Evolutionary conservation across 2,797 vertebrate genomes (phyloP).

Genomic region (Sebastes paucispinis): DNA sequence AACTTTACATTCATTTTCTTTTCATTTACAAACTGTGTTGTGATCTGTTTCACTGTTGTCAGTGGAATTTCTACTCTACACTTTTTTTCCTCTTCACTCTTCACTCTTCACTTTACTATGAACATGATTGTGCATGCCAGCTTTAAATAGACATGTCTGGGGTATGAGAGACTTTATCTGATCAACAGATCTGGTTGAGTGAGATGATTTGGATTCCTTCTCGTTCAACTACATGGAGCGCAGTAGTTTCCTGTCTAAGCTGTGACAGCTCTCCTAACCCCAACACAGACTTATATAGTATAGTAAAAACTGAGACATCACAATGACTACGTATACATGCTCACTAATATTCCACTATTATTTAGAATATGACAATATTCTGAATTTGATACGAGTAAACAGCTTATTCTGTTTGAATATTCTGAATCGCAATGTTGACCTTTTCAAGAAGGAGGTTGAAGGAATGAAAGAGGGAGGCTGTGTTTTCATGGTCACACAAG

Average conservation of each 20-base stretch:
- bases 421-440: too few relatives aligned
- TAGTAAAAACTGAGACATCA: background rate
- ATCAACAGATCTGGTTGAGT: conserved; percentile 1
- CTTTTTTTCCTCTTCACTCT: background rate
- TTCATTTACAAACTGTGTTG: background rate
- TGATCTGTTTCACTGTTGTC: background rate
- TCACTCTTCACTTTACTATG: background rate
- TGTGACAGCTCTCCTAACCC: background rate
- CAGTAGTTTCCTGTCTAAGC: background rate
- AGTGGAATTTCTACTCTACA: background rate
- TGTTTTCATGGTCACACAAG: rapidly evolving
- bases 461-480: too few relatives aligned
- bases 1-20: background rate
- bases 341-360: too few relatives aligned
- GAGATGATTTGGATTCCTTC: conserved; percentile 15
- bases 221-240: background rate
- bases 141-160: background rate
- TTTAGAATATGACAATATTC: too few relatives aligned
- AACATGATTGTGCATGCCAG: background rate
- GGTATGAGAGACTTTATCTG: background rate
- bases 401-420: too few relatives aligned
- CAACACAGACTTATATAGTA: background rate
- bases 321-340: too few relatives aligned
- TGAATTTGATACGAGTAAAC: too few relatives aligned
- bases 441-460: too few relatives aligned